Base-by-base conservation (phyloP, 2,797 vertebrate genomes). In the Hydrocynus forskahlii region DNA sequence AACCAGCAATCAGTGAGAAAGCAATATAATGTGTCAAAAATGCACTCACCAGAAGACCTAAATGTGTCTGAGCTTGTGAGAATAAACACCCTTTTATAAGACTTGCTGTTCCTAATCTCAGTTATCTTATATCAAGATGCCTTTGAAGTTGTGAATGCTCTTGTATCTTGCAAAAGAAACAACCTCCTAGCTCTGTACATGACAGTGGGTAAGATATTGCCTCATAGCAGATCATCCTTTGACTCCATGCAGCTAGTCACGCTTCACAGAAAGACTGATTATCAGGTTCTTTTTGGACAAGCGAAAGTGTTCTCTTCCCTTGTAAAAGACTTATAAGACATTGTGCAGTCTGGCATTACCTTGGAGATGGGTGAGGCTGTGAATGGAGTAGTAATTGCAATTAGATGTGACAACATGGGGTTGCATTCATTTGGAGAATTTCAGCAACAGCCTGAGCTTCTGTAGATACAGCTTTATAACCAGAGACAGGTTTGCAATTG, bases 71-170 rank as follows among this genome's bases (percentile, higher is more conserved):
- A 35, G 35, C 35, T 35, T 35, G 29, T 29, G 29, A 29, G 29
- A 29, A 29, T 1, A 29, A 29, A 29, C 29, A 29, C n/a, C n/a
- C n/a, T n/a, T n/a, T n/a, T n/a, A n/a, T 29, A 29, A 29, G 35
- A 35, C 35, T 35, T 35, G 35, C 35, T 4, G 35, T 35, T 35
- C 35, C 4, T 35, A 35, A 35, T 35, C 35, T 35, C 35, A 21
- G 17, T 81, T 19, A 81, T 64, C 13, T 54, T 77, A n/a, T 77
- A 77, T 72, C 75, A 82, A 40, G 59, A 79, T 72, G 43, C 43
- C 25, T 62, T 72, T 75, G 73, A 75, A 60, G 55, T 75, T 40
- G 55, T 38, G 9, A 79, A 79, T 40, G 48, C 64, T 8, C 73
- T 81, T 48, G 48, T 62, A 50, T 75, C 50, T n/a, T 69, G 76